phyloP scores from a whole-genome alignment of 1,140 invertebrate genomes.

The Leptinotarsa defecta region DNA sequence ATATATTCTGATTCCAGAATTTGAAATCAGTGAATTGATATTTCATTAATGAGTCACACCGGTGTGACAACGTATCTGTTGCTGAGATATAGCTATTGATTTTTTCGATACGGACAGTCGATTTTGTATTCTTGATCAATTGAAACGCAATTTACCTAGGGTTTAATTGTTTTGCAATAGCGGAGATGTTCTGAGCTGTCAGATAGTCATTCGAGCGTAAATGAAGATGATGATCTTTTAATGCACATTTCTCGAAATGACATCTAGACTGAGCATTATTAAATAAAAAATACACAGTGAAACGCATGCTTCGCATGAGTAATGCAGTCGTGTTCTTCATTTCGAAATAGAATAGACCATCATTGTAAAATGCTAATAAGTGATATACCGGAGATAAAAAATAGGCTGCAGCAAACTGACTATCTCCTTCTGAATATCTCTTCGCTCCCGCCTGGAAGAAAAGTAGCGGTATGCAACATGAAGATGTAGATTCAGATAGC shows the following conservation, averaged over 20 bases:
- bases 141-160: no score
- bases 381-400: slow-evolving; percentile 18
- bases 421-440: background rate
- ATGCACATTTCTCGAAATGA: background rate
- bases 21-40: no score
- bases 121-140: no score
- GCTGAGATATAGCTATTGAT: no score
- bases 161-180: no score
- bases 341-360: slow-evolving; percentile 2
- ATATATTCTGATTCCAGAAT: no score
- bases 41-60: no score
- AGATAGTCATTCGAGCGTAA: background rate
- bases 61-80: no score
- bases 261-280: background rate
- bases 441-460: background rate
- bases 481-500: slow-evolving; percentile 3
- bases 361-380: slow-evolving; percentile 20
- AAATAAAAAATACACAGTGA: background rate
- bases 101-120: no score
- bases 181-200: background rate
- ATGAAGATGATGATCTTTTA: background rate
- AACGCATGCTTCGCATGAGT: background rate
- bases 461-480: slow-evolving; percentile 15
- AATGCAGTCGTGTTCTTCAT: background rate
- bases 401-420: background rate